A percentile compares a stretch with the other conserved stretches of the same genome.
These are phyloP conservation scores for Synanthedon vespiformis DNA, from an alignment of 2,888 invertebrate genomes.

Conservation along the genomic window DNA sequence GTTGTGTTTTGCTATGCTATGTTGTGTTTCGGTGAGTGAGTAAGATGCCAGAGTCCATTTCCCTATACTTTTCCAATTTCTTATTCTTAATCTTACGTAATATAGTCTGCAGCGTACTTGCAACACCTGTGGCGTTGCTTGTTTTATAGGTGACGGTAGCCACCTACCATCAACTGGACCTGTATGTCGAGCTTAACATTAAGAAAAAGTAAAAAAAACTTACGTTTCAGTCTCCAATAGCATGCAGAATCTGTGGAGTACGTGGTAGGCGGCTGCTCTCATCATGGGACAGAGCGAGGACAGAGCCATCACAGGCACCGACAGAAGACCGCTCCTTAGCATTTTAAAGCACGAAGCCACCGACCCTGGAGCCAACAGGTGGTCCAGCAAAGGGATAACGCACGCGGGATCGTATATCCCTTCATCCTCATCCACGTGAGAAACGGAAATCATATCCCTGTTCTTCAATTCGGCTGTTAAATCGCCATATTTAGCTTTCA, in stretches of 20 bases:
- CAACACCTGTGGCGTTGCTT: no score
- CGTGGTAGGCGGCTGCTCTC: slow-evolving; percentile 79
- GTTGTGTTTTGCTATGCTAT: no score
- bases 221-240: slow-evolving; percentile 80
- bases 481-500: slow-evolving; percentile 25
- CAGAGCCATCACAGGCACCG: slow-evolving; percentile 77
- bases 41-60: no score
- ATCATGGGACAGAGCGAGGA: slow-evolving; percentile 75
- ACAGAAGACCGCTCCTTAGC: slow-evolving; percentile 76
- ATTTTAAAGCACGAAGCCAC: slow-evolving; percentile 79
- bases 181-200: no score
- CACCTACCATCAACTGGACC: no score
- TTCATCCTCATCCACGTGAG: slow-evolving; percentile 29
- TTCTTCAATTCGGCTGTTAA: slow-evolving; percentile 17
- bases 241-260: slow-evolving; percentile 78
- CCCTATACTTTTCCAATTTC: no score
- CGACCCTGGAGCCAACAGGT: slow-evolving; percentile 80
- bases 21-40: no score
- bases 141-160: no score
- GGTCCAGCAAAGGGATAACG: slow-evolving; percentile 80
- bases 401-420: slow-evolving; percentile 86
- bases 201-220: slow-evolving; percentile 16
- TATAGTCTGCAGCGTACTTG: no score
- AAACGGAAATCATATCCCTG: slow-evolving; percentile 23
- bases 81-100: no score